A percentile compares a stretch with the other conserved stretches of the same genome.
Conservation (phyloP, 2,113 vertebrate genomes). For the Oophaga pumilio region DNA sequence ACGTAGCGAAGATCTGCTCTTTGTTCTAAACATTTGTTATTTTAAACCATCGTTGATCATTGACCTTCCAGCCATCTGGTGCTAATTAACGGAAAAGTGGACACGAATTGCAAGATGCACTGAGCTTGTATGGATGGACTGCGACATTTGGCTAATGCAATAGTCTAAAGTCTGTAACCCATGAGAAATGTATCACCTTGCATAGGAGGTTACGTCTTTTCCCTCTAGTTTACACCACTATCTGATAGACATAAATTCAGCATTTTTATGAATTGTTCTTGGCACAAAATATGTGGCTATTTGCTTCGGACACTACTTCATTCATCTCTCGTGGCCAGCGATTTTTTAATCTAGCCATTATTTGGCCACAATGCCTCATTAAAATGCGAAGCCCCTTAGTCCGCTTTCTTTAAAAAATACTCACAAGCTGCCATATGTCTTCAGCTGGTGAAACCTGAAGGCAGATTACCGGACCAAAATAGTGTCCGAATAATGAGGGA, state of each 20-base stretch:
- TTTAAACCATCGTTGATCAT: background rate
- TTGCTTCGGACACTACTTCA: conserved; percentile 13
- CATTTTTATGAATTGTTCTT: background rate
- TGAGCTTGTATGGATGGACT: background rate
- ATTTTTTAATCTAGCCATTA: conserved; percentile 52
- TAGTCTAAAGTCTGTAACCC: background rate
- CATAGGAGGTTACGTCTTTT: background rate
- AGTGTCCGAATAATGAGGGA: conserved; percentile 61
- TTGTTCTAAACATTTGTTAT: conserved; percentile 1
- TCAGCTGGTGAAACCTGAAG: conserved; percentile 50
- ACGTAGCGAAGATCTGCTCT: background rate
- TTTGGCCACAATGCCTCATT: conserved; percentile 57
- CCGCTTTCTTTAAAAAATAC: conserved; percentile 59
- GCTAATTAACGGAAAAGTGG: conserved; percentile 25
- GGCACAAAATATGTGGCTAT: background rate
- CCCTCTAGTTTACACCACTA: background rate
- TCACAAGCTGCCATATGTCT: conserved; percentile 57
- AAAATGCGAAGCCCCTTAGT: conserved; percentile 61
- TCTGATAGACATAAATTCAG: background rate
- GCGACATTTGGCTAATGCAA: conserved; percentile 8
- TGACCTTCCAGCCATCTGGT: conserved; percentile 6
- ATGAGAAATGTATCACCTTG: background rate
- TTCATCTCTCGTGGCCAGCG: conserved; percentile 27
- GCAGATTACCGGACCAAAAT: conserved; percentile 57
- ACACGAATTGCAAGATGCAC: background rate